Base-by-base conservation (phyloP, 2,113 vertebrate genomes). In the Nansenia antarctica region DNA sequence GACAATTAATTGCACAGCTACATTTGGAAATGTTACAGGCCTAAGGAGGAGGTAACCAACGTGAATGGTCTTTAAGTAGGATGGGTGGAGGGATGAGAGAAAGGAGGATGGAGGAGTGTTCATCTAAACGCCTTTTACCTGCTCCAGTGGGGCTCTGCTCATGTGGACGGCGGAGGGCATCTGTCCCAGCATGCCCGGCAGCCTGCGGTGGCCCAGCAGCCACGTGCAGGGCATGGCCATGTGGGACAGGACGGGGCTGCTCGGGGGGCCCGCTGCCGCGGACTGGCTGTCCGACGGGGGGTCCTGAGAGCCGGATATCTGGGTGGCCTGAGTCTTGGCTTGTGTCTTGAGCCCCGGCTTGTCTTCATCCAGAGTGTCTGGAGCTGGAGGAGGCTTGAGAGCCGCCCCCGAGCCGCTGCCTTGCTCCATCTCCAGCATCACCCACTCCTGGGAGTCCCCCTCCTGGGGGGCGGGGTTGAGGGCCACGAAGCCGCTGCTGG, bases 381-480 rank as follows among this genome's bases (percentile, higher is more conserved):
- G n/a, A 80, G 94, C 88, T 2, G 72, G 71, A 24, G 92, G 88
- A 15, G 81, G 87, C 88, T 93, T 96, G 81, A n/a, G n/a, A n/a
- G 92, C 88, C 49, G 91, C 91, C 53, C 76, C 90, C 76, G 87
- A 88, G 62, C 90, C 90, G 75, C 84, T 94, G 85, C 85, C 96
- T 87, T 90, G 92, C 70, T 99, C 97, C 29, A 97, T 92, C 84
- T 99, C 96, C 79, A 99, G 93, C 87, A 99, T 93, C 77, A 99
- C 96, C 97, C 97, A 99, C 77, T 99, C 98, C 85, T 96, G 97
- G 61, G 96, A 98, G 89, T 97, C 95, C 57, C 93, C 88, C 45
- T 98, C 96, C 68, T 95, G 96, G 72, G 93, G 95, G 63, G 92
- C 94, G 39, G 96, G 96, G 81, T 96, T 96, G 45, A 98, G 93